These are phyloP conservation scores for Anas georgica DNA, from an alignment of 2,797 vertebrate genomes.

Conservation along the genomic window DNA sequence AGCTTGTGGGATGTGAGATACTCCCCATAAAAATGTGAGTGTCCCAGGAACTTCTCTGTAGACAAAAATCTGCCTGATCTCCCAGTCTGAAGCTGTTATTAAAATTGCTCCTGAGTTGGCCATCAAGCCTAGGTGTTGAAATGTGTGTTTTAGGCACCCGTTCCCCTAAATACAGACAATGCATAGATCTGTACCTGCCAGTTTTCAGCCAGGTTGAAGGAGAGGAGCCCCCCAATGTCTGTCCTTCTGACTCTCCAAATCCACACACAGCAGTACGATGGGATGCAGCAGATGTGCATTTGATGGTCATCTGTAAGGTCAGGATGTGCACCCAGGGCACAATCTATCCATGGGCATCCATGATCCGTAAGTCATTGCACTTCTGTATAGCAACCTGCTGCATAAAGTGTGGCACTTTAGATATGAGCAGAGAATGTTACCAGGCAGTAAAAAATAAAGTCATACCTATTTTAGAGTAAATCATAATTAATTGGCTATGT, in stretches of 20 bases:
- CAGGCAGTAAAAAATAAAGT: neutral
- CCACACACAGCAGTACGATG: fast-evolving
- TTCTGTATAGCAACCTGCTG: neutral
- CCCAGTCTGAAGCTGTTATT: neutral
- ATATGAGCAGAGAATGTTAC: neutral
- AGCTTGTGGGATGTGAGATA: neutral
- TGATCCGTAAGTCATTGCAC: neutral
- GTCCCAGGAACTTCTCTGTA: neutral
- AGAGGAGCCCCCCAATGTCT: neutral
- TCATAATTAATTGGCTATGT: neutral
- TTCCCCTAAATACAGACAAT: neutral
- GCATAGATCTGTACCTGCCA: neutral
- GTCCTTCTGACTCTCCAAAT: neutral
- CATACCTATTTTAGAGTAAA: neutral
- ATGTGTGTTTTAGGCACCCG: neutral
- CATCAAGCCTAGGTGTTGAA: neutral
- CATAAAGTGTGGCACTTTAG: neutral
- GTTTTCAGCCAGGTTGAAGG: neutral
- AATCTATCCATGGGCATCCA: neutral
- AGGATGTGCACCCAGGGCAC: neutral
- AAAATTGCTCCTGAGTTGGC: neutral
- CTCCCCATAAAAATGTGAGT: neutral
- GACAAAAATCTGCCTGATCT: neutral
- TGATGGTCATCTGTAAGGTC: neutral
- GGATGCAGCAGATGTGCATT: neutral